These are phyloP conservation scores for Dione juno DNA, from an alignment of 2,888 invertebrate genomes.

Conservation along the genomic window DNA sequence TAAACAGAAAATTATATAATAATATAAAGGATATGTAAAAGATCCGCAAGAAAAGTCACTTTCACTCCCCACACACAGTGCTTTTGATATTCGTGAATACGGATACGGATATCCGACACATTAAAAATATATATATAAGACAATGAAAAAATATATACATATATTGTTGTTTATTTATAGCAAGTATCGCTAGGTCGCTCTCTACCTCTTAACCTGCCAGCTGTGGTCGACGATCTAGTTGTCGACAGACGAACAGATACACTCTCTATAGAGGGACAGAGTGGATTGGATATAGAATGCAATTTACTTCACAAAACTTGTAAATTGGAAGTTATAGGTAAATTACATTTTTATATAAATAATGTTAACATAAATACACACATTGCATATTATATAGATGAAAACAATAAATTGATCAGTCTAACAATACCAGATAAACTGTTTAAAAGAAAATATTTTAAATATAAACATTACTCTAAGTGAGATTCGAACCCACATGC, in stretches of 20 bases:
- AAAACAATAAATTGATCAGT: background rate
- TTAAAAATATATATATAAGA: background rate
- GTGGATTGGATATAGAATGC: slow-evolving; percentile 70
- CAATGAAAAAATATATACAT: no score
- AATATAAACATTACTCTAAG: background rate
- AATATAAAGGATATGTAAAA: no score
- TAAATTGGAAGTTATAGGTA: slow-evolving; percentile 72
- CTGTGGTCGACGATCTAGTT: slow-evolving; percentile 65
- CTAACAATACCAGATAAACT: background rate
- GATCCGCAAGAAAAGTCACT: no score
- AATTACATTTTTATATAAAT: background rate
- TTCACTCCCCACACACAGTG: no score
- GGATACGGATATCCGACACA: background rate
- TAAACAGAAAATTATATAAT: no score
- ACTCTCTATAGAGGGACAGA: slow-evolving; percentile 60
- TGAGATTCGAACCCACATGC: background rate
- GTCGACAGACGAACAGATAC: slow-evolving; percentile 70
- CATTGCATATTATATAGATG: background rate
- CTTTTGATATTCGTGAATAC: no score
- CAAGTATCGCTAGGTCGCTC: slow-evolving; percentile 65
- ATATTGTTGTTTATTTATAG: slow-evolving; percentile 59
- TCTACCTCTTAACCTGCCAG: slow-evolving; percentile 65
- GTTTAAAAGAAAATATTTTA: background rate
- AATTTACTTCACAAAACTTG: slow-evolving; percentile 75
- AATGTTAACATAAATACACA: background rate